Evolutionary conservation across 2,797 vertebrate genomes (phyloP), one percentile per base, ranked within the genome.

Genomic region (Gastrophryne carolinensis): DNA sequence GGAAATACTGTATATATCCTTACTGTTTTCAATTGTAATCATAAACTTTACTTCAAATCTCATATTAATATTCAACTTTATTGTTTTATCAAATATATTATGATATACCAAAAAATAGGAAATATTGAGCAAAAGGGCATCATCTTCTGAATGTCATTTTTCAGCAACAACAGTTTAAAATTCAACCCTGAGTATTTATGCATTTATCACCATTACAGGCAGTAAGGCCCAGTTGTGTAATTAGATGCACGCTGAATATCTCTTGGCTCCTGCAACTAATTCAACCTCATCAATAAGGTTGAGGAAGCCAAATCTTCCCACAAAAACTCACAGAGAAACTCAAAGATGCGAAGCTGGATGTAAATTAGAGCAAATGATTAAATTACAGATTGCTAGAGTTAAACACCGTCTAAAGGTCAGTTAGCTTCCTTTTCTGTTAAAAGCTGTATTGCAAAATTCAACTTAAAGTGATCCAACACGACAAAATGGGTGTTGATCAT

Each of bases 281-380:
- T 63, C 70, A 62, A 39, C 30, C n/a, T 23, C n/a, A 72, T 72
- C 70, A 63, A 72, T 72, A 72, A 53, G 58, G 47, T 72, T 61
- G 3, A 63, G 19, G 58, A 19, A 35, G 68, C 41, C 41, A 65
- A 65, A 65, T 50, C 24, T 65, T 50, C 5, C 71, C 35, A 73
- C 10, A 56, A 61, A 54, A 54, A 34, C 35, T 26, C 56, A 15
- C 12, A 60, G n/a, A 60, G 19, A 32, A 41, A 34, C 39, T 60
- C 39, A 41, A 32, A 73, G 32, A 56, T 32, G 9, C 53, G 54
- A 37, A 27, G 26, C 35, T 32, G 26, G 30, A 34, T 44, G 26
- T 37, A 73, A 73, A 56, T 65, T 7, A 65, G 50, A 53, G 64
- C 50, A 73, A 73, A 54, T 52, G 34, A 19, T 44, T 47, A 11